Conservation (phyloP, 2,797 vertebrate species). For the Galagoides demidoff region DNA sequence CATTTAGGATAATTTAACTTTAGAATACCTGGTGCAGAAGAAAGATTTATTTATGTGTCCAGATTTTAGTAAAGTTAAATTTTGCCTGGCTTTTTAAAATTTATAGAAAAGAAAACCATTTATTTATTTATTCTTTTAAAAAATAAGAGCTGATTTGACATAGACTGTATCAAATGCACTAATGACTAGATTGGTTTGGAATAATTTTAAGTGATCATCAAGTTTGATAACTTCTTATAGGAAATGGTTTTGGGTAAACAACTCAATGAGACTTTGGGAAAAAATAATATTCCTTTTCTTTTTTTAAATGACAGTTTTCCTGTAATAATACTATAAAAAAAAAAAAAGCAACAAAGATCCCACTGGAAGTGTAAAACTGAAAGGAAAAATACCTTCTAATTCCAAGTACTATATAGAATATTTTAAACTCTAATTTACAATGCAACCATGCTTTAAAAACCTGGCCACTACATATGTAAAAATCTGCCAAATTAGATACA, state of each 20-base stretch:
- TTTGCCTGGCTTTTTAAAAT: slow-evolving; percentile 51
- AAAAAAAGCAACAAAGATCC: background rate
- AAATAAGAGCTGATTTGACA: slow-evolving; percentile 52
- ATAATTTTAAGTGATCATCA: slow-evolving; percentile 44
- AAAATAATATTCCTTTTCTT: background rate
- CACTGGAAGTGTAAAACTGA: background rate
- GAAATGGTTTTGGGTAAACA: slow-evolving; percentile 57
- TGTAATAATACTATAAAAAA: background rate
- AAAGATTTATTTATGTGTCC: slow-evolving; percentile 62
- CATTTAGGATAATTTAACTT: slow-evolving; percentile 45
- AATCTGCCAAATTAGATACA: slow-evolving; percentile 26
- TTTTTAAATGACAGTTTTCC: background rate
- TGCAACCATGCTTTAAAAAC: background rate
- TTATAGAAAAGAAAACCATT: slow-evolving; percentile 43
- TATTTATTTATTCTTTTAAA: slow-evolving; percentile 58
- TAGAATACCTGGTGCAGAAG: background rate
- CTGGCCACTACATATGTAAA: slow-evolving; percentile 15
- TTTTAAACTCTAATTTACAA: slow-evolving; percentile 45
- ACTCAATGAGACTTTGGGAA: slow-evolving; percentile 33
- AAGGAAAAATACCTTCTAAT: background rate
- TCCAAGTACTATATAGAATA: slow-evolving; percentile 10
- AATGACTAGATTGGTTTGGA: background rate
- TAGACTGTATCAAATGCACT: slow-evolving; percentile 38
- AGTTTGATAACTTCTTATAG: slow-evolving; percentile 53
- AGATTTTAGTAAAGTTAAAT: slow-evolving; percentile 68